Percentiles rank a stretch among this genome's conserved stretches.
Evolutionary conservation across 2,113 vertebrate genomes (phyloP).

Genomic region (Apeltes quadracus): DNA sequence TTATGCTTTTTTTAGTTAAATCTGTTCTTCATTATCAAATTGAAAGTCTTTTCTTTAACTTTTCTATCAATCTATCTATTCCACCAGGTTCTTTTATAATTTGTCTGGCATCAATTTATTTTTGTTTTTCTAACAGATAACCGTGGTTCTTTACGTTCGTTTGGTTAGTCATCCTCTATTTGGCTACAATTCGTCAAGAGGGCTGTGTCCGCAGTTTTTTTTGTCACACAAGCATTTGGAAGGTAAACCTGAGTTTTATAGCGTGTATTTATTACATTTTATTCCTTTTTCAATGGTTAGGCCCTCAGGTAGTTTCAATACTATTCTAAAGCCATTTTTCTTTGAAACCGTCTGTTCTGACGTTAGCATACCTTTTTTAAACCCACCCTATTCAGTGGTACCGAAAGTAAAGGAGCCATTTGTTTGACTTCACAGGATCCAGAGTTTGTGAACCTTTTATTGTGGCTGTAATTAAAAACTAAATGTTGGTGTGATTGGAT

Average conservation of each 20-base stretch:
- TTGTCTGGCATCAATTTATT: background rate
- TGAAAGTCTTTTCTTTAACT: background rate
- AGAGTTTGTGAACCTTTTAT: conserved; percentile 3
- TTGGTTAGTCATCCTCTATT: conserved; percentile 17
- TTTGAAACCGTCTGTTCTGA: conserved; percentile 1
- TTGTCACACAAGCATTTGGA: conserved; percentile 5
- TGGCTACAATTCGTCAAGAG: conserved; percentile 6
- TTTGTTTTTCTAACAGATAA: conserved; percentile 1
- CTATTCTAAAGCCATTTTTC: conserved; percentile 13
- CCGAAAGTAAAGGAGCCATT: conserved; percentile 21
- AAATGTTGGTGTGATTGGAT: background rate
- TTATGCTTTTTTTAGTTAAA: conserved; percentile 3
- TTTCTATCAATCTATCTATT: conserved; percentile 22
- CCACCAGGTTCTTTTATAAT: background rate
- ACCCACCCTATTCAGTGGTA: background rate
- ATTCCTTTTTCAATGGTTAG: conserved; percentile 42
- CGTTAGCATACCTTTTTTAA: background rate
- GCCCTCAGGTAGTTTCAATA: background rate
- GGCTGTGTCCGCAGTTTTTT: conserved; percentile 16
- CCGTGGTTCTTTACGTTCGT: background rate
- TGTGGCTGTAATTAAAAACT: conserved; percentile 38
- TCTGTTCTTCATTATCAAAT: conserved; percentile 14
- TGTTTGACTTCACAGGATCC: background rate
- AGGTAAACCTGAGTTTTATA: conserved; percentile 59
- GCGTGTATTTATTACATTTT: conserved; percentile 63